Evolutionary conservation across 2,113 vertebrate species (phyloP).

Genomic region (Lichenostomus cassidix): DNA sequence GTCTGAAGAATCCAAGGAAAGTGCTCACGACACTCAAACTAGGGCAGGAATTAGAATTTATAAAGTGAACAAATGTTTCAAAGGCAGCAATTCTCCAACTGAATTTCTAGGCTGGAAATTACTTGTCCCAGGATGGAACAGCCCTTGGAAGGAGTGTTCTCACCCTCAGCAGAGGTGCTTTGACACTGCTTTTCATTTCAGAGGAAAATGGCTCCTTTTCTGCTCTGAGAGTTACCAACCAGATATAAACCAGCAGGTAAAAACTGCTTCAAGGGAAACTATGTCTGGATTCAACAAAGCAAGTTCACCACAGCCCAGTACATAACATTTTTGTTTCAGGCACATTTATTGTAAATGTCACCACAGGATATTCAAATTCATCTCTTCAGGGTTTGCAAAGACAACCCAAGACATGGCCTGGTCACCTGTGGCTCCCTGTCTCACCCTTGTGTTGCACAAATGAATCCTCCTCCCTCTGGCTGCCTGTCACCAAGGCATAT

Average conservation of each 20-base stretch:
- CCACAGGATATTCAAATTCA: background rate
- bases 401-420: background rate
- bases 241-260: background rate
- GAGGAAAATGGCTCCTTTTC: background rate
- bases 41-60: background rate
- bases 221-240: background rate
- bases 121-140: background rate
- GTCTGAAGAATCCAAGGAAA: background rate
- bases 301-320: background rate
- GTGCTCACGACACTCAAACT: accelerated
- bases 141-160: background rate
- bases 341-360: background rate
- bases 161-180: background rate
- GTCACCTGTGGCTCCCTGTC: background rate
- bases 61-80: background rate
- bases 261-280: background rate
- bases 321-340: background rate
- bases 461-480: background rate
- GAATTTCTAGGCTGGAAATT: background rate
- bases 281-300: background rate
- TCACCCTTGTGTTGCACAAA: background rate
- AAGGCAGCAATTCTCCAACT: background rate
- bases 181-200: background rate
- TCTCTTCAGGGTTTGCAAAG: background rate
- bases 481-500: background rate